phyloP scores from a whole-genome alignment of 2,113 vertebrate genomes.

The Myotis yumanensis region DNA sequence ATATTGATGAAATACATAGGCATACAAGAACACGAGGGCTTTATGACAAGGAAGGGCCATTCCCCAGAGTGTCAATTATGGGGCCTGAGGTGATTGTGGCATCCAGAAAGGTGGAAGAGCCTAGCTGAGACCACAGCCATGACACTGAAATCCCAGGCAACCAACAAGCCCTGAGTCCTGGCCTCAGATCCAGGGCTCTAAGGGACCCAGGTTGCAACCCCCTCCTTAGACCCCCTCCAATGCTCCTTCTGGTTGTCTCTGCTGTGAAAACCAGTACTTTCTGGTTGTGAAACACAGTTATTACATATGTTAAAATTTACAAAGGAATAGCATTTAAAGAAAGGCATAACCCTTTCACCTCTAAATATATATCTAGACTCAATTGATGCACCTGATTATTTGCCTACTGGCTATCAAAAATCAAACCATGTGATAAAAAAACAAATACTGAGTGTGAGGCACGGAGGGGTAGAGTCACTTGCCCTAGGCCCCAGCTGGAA shows the following conservation, averaged over 20 bases:
- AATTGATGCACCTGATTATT: not conserved
- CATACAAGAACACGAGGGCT: not conserved
- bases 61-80: not conserved
- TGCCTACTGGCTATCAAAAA: not conserved
- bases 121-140: not conserved
- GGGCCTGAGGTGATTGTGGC: no score
- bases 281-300: not conserved
- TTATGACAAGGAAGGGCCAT: not conserved
- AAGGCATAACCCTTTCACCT: not conserved
- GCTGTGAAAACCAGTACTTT: not conserved
- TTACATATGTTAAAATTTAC: not conserved
- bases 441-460: not conserved
- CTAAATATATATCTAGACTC: not conserved
- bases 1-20: not conserved
- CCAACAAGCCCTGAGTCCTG: rapidly evolving
- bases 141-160: not conserved
- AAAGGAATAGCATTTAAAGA: not conserved
- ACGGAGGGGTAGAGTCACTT: not conserved
- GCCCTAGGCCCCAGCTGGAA: not conserved
- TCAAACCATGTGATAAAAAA: not conserved
- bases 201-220: not conserved
- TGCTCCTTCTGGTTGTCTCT: not conserved
- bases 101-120: not conserved
- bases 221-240: not conserved
- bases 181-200: not conserved